Conservation (phyloP, 2,888 invertebrate species). For the Dichetophora obliterata region DNA sequence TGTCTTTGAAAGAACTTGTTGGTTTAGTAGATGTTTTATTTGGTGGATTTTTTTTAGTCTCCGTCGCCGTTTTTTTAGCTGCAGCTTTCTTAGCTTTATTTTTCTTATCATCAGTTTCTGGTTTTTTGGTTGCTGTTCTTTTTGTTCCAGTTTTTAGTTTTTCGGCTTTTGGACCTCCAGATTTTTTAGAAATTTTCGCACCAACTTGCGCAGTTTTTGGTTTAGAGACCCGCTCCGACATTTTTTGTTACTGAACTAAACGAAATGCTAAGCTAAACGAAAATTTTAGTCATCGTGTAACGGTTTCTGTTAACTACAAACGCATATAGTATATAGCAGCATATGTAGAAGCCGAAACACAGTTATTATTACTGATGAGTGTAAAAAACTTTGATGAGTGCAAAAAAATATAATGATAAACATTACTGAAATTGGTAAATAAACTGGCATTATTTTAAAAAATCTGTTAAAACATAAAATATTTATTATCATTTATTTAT, state of each 20-base stretch:
- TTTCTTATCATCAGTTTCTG: background rate
- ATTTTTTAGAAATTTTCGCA: constrained; percentile 43
- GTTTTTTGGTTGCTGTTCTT: constrained; percentile 30
- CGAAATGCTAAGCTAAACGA: no score
- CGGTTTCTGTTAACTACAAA: no score
- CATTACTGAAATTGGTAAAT: no score
- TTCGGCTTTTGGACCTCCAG: constrained; percentile 19
- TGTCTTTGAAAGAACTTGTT: constrained; percentile 19
- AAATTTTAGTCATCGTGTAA: no score
- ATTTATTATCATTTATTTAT: no score
- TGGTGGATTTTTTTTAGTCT: background rate
- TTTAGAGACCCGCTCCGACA: constrained; percentile 49
- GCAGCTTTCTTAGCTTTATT: constrained; percentile 28
- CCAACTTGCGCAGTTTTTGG: constrained; percentile 37
- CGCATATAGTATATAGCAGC: no score
- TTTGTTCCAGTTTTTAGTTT: constrained; percentile 30
- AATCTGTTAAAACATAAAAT: no score
- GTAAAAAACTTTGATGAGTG: no score
- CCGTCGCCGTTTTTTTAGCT: background rate
- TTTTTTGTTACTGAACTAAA: background rate
- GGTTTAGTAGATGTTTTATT: background rate
- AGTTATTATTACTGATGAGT: no score
- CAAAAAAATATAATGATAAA: no score
- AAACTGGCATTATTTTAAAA: no score
- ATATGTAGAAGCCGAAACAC: no score